Percentiles rank a stretch among this genome's conserved stretches.
These are phyloP conservation scores for Eupithecia vulgata DNA, from an alignment of 2,888 invertebrate species.

Conservation along the genomic window DNA sequence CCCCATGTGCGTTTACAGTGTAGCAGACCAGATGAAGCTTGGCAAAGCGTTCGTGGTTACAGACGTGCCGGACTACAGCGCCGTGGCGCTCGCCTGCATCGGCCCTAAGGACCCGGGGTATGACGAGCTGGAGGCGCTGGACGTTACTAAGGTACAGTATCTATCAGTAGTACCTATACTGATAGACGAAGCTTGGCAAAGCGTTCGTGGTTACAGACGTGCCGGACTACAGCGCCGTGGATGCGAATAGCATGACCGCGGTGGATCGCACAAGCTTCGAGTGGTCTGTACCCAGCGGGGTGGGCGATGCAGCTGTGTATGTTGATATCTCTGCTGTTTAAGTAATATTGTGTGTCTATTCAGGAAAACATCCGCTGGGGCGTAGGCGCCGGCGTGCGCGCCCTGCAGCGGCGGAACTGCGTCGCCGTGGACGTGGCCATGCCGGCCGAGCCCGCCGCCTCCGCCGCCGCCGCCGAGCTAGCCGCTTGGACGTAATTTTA, in stretches of 20 bases:
- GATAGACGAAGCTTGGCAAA: no score
- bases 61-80: constrained; percentile 59
- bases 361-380: constrained; percentile 73
- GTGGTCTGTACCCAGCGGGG: no score
- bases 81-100: constrained; percentile 64
- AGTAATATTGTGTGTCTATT: not conserved
- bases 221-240: no score
- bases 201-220: no score
- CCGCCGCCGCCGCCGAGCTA: constrained; percentile 87
- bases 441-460: constrained; percentile 84
- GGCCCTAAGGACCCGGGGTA: constrained; percentile 63
- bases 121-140: constrained; percentile 63
- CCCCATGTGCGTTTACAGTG: constrained; percentile 44
- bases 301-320: not conserved
- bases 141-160: constrained; percentile 59
- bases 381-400: constrained; percentile 67
- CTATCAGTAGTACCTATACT: not conserved
- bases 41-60: constrained; percentile 70
- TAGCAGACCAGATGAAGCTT: constrained; percentile 57
- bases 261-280: no score
- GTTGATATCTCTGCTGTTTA: not conserved
- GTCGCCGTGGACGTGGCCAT: constrained; percentile 79
- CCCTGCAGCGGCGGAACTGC: constrained; percentile 57
- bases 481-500: constrained; percentile 81
- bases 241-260: no score